A percentile compares a stretch with the other conserved stretches of the same genome.
These are phyloP conservation scores for Hylaeus anthracinus DNA, from an alignment of 1,140 invertebrate species.

Conservation along the genomic window DNA sequence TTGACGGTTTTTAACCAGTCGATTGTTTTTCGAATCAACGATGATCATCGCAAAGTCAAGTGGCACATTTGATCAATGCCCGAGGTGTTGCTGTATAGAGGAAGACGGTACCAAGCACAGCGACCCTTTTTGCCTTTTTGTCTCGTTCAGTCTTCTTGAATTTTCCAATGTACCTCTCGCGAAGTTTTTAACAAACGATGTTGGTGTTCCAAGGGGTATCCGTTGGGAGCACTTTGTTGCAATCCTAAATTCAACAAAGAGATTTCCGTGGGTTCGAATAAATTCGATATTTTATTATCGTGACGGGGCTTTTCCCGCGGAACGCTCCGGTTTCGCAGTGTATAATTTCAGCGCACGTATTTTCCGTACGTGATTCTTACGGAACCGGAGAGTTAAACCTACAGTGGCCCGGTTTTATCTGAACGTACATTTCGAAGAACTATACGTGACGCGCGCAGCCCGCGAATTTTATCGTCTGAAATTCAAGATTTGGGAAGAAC, in stretches of 20 bases:
- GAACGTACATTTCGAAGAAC: conserved; percentile 18
- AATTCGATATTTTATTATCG: conserved; percentile 36
- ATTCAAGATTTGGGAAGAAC: conserved; percentile 36
- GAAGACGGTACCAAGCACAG: too few species aligned
- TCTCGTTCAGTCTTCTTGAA: background rate
- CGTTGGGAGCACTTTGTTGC: background rate
- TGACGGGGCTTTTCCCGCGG: conserved; percentile 1
- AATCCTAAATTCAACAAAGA: conserved; percentile 22
- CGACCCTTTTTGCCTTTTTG: too few species aligned
- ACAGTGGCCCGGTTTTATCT: conserved; percentile 27
- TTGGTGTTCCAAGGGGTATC: background rate
- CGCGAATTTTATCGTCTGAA: conserved; percentile 13
- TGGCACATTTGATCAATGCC: too few species aligned
- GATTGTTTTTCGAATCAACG: conserved; percentile 6
- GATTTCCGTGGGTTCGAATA: conserved; percentile 21
- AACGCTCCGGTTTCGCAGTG: conserved; percentile 9
- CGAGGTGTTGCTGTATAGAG: too few species aligned
- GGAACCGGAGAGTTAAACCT: conserved; percentile 25
- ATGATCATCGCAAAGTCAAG: background rate
- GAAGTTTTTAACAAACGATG: background rate
- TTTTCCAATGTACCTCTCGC: background rate
- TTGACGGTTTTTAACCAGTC: background rate
- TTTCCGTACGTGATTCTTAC: conserved; percentile 49
- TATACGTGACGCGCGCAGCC: conserved; percentile 15
- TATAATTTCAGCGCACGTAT: conserved; percentile 48